Evolutionary conservation across 2,797 vertebrate genomes (phyloP).

Genomic region (Nannoperca obscura): DNA sequence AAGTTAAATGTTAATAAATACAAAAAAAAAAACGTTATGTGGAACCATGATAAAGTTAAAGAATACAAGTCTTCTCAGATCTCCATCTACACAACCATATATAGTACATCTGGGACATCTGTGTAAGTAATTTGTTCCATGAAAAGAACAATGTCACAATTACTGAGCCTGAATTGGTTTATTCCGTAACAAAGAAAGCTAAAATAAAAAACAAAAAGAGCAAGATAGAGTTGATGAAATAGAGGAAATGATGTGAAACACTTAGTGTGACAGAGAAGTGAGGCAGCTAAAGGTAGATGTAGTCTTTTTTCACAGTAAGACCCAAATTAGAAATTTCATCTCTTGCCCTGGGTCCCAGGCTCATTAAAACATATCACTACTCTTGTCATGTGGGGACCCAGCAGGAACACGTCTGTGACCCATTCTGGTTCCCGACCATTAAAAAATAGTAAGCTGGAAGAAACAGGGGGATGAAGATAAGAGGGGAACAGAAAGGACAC

Average conservation of each 20-base stretch:
- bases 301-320: conserved; percentile 42
- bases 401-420: conserved; percentile 72
- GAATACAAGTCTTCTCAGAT: background rate
- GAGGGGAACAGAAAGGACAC: conserved; percentile 53
- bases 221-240: conserved; percentile 33
- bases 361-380: conserved; percentile 82
- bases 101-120: background rate
- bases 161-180: background rate
- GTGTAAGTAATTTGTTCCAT: conserved; percentile 9
- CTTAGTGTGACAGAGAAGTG: conserved; percentile 42
- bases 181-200: background rate
- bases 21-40: background rate
- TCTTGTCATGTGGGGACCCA: conserved; percentile 75
- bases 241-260: conserved; percentile 53
- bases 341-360: conserved; percentile 70
- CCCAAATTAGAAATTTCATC: conserved; percentile 73
- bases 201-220: conserved; percentile 8
- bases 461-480: conserved; percentile 71
- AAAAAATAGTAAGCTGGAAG: conserved; percentile 72
- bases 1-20: conserved; percentile 50
- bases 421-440: conserved; percentile 72
- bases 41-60: conserved; percentile 8
- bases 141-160: conserved; percentile 20
- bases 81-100: background rate
- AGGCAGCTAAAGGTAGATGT: conserved; percentile 50